Conservation (phyloP, 2,888 invertebrate species). For the Blastobasis lacticolella region DNA sequence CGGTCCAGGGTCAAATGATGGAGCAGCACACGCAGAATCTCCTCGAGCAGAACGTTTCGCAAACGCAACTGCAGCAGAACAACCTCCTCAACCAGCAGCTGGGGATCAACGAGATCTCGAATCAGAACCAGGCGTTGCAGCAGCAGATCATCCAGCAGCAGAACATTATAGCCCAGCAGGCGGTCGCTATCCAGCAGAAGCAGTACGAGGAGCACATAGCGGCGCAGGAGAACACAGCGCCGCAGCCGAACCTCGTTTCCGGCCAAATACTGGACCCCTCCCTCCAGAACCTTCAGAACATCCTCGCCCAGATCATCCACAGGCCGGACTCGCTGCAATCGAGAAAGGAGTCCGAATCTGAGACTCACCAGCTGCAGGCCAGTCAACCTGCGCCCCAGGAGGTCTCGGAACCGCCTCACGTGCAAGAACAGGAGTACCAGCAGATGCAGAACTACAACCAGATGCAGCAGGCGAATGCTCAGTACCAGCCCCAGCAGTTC, state of each 20-base stretch:
- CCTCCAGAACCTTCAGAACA: conserved; percentile 64
- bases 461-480: conserved; percentile 45
- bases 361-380: conserved; percentile 36
- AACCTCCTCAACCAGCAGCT: conserved; percentile 47
- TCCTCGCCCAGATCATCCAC: conserved; percentile 62
- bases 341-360: conserved; percentile 59
- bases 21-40: conserved; percentile 47
- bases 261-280: conserved; percentile 67
- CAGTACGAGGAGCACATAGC: conserved; percentile 57
- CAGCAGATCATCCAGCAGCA: conserved; percentile 70
- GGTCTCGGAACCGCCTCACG: conserved; percentile 30
- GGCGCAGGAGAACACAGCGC: conserved; percentile 49
- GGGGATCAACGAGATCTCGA: conserved; percentile 46
- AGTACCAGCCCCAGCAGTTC: conserved; percentile 48
- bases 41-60: conserved; percentile 39
- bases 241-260: conserved; percentile 48
- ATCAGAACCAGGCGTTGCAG: conserved; percentile 68
- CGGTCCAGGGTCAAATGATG: conserved; percentile 51
- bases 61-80: conserved; percentile 44
- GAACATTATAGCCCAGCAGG: conserved; percentile 61
- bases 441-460: conserved; percentile 49
- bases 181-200: conserved; percentile 63
- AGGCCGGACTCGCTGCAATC: conserved; percentile 56
- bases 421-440: conserved; percentile 42
- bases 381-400: conserved; percentile 28